Conservation (phyloP, 2,888 invertebrate genomes). For the Neocrepidodera transversa region DNA sequence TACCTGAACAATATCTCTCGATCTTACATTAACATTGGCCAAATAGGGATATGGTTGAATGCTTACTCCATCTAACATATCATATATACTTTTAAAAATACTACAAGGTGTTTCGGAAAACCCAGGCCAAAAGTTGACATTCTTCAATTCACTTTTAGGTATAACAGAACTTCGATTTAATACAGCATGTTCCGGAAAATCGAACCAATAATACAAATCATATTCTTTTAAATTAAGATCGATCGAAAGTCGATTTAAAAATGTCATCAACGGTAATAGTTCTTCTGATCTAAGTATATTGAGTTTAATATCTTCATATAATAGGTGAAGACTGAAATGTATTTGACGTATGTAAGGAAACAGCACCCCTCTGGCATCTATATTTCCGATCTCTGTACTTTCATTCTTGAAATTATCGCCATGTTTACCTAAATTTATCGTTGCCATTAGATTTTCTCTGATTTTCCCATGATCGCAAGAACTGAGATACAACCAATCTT, state of each 20-base stretch:
- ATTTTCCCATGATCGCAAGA: slow-evolving; percentile 40
- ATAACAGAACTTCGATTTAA: slow-evolving; percentile 15
- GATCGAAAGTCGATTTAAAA: slow-evolving; percentile 77
- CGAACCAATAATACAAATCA: slow-evolving; percentile 82
- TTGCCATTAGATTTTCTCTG: slow-evolving; percentile 28
- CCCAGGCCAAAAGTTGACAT: slow-evolving; percentile 68
- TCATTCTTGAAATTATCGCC: slow-evolving; percentile 17
- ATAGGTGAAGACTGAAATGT: slow-evolving; percentile 81
- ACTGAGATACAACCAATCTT: slow-evolving; percentile 78
- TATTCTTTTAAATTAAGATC: slow-evolving; percentile 78
- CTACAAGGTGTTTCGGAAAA: slow-evolving; percentile 71
- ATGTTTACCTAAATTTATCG: slow-evolving; percentile 29
- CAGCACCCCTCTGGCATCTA: slow-evolving; percentile 68
- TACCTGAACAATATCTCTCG: slow-evolving; percentile 78
- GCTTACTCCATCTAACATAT: slow-evolving; percentile 66
- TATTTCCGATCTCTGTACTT: slow-evolving; percentile 8
- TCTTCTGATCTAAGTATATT: slow-evolving; percentile 74
- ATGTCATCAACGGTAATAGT: slow-evolving; percentile 71
- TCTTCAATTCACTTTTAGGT: slow-evolving; percentile 64
- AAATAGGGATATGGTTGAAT: slow-evolving; percentile 74
- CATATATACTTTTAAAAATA: slow-evolving; percentile 75
- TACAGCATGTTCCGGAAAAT: slow-evolving; percentile 69
- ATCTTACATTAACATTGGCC: slow-evolving; percentile 74
- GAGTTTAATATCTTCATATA: slow-evolving; percentile 91
- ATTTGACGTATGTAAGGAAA: slow-evolving; percentile 78